Conservation (phyloP, 2,113 vertebrate species). For the Eleginops maclovinus region DNA sequence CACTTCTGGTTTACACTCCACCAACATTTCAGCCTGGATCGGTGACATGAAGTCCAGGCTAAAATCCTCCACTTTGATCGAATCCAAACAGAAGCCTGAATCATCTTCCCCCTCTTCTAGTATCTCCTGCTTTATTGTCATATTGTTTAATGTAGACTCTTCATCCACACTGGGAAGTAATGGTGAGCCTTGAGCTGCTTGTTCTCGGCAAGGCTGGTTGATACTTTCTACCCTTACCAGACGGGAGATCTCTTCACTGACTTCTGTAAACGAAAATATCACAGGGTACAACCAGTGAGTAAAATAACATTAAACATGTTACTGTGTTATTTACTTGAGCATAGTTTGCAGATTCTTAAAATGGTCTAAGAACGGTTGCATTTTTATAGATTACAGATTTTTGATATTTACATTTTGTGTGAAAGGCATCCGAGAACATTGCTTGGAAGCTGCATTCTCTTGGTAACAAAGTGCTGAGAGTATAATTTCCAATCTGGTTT, state of each 20-base stretch:
- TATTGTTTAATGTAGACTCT: conserved; percentile 6
- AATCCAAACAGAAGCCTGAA: conserved; percentile 47
- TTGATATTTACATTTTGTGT: background rate
- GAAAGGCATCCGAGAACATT: background rate
- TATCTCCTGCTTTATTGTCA: conserved; percentile 73
- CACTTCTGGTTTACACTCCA: conserved; percentile 73
- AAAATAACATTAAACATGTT: background rate
- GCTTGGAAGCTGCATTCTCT: background rate
- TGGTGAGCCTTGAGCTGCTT: background rate
- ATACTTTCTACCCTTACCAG: conserved; percentile 40
- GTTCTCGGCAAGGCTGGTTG: conserved; percentile 13
- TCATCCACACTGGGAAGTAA: background rate
- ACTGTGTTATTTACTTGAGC: background rate
- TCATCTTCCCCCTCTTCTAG: conserved; percentile 13
- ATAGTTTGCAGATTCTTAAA: background rate
- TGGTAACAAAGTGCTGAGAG: background rate
- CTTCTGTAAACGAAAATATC: conserved; percentile 41
- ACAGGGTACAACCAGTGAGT: background rate
- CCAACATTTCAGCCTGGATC: conserved; percentile 72
- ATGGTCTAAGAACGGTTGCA: no score
- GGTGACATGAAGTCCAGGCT: conserved; percentile 58
- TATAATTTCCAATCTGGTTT: no score
- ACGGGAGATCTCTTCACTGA: conserved; percentile 19
- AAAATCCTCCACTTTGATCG: conserved; percentile 61
- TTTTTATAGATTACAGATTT: background rate